These are phyloP conservation scores for Temnothorax nylanderi DNA, from an alignment of 1,140 invertebrate genomes.

Conservation along the genomic window DNA sequence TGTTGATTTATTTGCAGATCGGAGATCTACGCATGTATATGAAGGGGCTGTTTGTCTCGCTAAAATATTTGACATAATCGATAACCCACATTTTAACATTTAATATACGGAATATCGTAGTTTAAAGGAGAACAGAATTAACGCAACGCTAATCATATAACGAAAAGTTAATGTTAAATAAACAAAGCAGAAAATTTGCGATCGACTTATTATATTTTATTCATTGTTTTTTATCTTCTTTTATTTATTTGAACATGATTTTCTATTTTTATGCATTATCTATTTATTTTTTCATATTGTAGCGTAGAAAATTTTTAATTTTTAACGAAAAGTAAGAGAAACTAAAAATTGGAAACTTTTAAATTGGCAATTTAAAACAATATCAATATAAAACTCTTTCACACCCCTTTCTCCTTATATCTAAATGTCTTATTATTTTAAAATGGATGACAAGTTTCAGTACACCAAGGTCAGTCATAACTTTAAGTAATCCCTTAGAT, in stretches of 20 bases:
- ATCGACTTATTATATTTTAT: neutral
- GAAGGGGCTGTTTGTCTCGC: neutral
- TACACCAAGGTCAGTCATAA: neutral
- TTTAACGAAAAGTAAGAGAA: neutral
- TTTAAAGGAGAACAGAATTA: neutral
- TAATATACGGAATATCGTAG: too few species aligned
- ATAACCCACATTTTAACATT: neutral
- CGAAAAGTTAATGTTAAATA: neutral
- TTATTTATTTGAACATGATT: neutral
- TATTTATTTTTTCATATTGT: conserved; percentile 7
- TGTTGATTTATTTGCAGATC: neutral
- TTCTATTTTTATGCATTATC: neutral
- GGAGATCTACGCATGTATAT: neutral
- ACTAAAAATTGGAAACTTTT: neutral
- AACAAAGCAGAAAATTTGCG: neutral
- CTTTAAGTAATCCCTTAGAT: neutral
- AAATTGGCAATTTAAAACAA: neutral
- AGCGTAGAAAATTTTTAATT: neutral
- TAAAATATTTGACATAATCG: conserved; percentile 33
- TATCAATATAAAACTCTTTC: neutral
- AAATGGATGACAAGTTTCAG: neutral
- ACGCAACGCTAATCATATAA: neutral
- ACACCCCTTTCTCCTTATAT: neutral
- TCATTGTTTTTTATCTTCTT: neutral
- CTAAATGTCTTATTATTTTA: neutral